phyloP scores from a whole-genome alignment of 2,113 vertebrate species.

The Agelaius tricolor region DNA sequence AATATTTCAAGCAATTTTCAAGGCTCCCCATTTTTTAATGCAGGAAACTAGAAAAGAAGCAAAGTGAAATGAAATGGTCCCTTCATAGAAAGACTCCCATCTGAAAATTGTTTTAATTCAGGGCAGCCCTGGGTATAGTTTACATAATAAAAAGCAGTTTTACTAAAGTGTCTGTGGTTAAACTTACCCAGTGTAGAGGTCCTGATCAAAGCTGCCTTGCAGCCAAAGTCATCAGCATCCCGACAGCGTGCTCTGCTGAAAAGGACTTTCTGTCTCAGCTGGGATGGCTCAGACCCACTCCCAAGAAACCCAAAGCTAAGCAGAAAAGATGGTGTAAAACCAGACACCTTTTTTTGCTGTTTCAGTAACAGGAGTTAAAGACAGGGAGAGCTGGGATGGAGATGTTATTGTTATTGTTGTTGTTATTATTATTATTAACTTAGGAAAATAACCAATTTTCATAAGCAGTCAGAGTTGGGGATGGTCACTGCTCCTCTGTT shows the following conservation, averaged over 20 bases:
- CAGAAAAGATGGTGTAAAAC: conserved; percentile 54
- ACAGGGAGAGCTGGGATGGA: neutral
- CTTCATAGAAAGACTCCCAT: conserved; percentile 62
- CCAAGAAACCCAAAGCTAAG: conserved; percentile 38
- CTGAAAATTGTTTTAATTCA: conserved; percentile 70
- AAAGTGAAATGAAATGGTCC: conserved; percentile 61
- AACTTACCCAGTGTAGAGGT: conserved; percentile 56
- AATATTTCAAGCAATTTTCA: conserved; percentile 63
- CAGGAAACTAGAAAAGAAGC: conserved; percentile 56
- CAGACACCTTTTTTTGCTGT: conserved; percentile 31
- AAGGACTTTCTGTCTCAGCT: conserved; percentile 65
- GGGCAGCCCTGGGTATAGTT: conserved; percentile 50
- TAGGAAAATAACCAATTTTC: neutral
- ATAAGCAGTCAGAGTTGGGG: neutral
- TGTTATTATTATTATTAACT: neutral
- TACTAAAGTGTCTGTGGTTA: conserved; percentile 74
- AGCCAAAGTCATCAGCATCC: conserved; percentile 75
- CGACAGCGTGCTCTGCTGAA: conserved; percentile 67
- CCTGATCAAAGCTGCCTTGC: conserved; percentile 78
- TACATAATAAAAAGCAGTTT: conserved; percentile 74
- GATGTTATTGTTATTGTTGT: neutral
- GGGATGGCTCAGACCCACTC: conserved; percentile 67
- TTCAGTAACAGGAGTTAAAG: neutral
- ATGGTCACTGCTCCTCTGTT: neutral
- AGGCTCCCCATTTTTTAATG: neutral